Conservation (phyloP, 2,888 invertebrate species). For the Panopea generosa region DNA sequence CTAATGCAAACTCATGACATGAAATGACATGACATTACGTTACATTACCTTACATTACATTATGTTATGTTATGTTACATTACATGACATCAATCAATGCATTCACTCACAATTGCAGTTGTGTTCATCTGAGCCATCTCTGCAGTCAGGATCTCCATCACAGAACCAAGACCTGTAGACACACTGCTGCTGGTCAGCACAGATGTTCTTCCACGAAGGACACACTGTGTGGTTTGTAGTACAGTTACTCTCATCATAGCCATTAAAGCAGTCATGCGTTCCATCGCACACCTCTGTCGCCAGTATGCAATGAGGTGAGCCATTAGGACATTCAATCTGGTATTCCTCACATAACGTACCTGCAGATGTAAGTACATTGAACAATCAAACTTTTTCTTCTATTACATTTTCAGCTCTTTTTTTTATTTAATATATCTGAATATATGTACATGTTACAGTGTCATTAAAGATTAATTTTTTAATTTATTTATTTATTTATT, state of each 20-base stretch:
- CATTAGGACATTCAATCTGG: conserved; percentile 55
- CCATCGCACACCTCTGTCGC: conserved; percentile 75
- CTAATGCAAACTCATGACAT: no score
- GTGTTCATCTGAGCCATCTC: conserved; percentile 91
- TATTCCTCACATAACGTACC: conserved; percentile 37
- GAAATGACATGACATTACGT: no score
- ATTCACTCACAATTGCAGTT: conserved; percentile 35
- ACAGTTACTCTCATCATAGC: conserved; percentile 78
- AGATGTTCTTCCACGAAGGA: conserved; percentile 85
- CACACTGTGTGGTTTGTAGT: conserved; percentile 25
- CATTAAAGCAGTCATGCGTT: conserved; percentile 72
- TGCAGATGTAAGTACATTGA: no score
- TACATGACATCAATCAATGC: no score
- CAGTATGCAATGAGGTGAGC: conserved; percentile 72
- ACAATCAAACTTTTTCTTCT: no score
- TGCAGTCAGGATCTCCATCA: conserved; percentile 85
- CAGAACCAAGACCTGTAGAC: conserved; percentile 87
- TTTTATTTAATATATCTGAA: no score
- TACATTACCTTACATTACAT: no score
- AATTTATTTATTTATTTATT: no score
- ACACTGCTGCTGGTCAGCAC: conserved; percentile 87
- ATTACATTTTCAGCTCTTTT: no score
- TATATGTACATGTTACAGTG: no score
- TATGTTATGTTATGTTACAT: no score
- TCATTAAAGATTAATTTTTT: no score